Base-by-base conservation (phyloP, 2,888 invertebrate genomes). In the Drosophila merina region DNA sequence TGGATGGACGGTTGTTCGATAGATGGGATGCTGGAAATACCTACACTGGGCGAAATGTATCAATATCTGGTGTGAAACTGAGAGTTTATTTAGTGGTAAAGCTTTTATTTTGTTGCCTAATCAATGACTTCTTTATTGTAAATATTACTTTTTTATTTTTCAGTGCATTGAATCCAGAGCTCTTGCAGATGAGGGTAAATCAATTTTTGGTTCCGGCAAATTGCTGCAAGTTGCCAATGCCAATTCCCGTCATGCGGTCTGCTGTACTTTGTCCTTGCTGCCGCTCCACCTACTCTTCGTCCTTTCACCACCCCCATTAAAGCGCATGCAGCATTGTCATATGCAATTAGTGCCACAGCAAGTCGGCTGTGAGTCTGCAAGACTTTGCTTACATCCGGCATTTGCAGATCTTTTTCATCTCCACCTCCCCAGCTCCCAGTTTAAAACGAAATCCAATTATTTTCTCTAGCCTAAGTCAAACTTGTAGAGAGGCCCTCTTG, bases 311-410 rank as follows among this genome's bases (percentile, higher is more conserved):
- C 36, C 20, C n/a, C 4, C 8, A 20, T 55, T 40, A 40, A 14
- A 20, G 12, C 40, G 1, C 40, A 4, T 7, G 40, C 9, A 14
- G 45, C 40, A 72, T 84, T 82, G 81, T 76, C 78, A 76, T 74
- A 59, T 71, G 84, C 81, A 85, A 85, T 85, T 86, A 86, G 84
- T 73, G 71, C 63, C 42, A 28, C 47, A 7, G n/a, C 25, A 36
- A 25, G 31, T 10, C 30, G 20, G 20, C 20, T 20, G 20, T 20
- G 20, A 20, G 20, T 20, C 20, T 30, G 28, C 45, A 8, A 48
- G 47, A 42, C 3, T 42, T 42, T 20, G 8, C 42, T 20, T 20
- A 25, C 44, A 44, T 44, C 44, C 44, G 44, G 44, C 25, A 10
- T 44, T 25, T 4, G 44, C 0, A n/a, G 38, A 38, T 38, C 38